Evolutionary conservation across 2,113 vertebrate species (phyloP), one percentile per base, ranked within the genome.

Genomic region (Phoenicopterus ruber): DNA sequence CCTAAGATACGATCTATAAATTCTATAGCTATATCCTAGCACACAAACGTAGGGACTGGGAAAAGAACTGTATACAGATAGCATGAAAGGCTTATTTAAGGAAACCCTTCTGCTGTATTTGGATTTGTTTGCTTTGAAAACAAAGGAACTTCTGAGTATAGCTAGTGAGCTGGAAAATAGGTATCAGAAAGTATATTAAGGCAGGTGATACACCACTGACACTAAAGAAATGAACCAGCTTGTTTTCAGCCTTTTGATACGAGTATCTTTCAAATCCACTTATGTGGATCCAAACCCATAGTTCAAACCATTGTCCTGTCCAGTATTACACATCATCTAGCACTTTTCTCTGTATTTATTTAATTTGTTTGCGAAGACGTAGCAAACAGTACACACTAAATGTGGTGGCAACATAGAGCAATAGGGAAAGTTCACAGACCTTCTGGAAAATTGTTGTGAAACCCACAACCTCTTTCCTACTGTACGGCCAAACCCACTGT

Each of bases 91-190:
- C 36, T 90, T 92, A 72, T 80, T 93, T 82, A 80, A 85, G 61
- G 49, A 92, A 92, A 74, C 5, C 6, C 82, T 85, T 86, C 80
- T 82, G 65, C 26, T 92, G 47, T n/a, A 74, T 71, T 55, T 89
- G 42, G 38, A 88, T 92, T 94, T 80, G 25, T 77, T 92, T 97
- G 32, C 72, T 81, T 73, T 86, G 63, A 83, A 95, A 90, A 90
- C 22, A 81, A 77, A 61, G 20, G 18, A 83, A 42, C 17, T 47
- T 67, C 66, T 78, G 31, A 74, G 32, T 44, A 74, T 19, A 90
- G 40, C 24, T 36, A 90, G 20, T 78, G 21, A 94, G 69, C 24
- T 86, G 31, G 44, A 78, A 93, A 92, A 83, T 13, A 90, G 9
- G 24, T 72, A 93, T 71, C 59, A 71, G 22, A 54, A 91, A 93